Base-by-base conservation (phyloP, 2,888 invertebrate species). In the Ormia ochracea region DNA sequence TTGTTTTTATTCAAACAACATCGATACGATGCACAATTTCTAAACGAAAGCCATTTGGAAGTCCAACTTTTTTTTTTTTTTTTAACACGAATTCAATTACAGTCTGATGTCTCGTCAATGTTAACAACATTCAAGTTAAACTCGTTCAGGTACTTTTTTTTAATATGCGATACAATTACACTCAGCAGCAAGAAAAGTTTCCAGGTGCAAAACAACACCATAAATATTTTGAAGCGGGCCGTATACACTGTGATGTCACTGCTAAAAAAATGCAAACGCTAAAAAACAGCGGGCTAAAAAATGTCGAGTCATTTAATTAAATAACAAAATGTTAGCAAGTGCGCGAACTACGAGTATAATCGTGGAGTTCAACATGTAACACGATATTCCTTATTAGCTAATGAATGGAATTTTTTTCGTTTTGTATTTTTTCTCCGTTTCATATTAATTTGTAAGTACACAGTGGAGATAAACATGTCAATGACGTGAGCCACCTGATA, bases 101-200 rank as follows among this genome's bases (percentile, higher is more conserved):
- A n/a, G n/a, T n/a, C n/a, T n/a, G n/a, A n/a, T n/a, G n/a, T n/a
- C n/a, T n/a, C n/a, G n/a, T n/a, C n/a, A n/a, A n/a, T n/a, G n/a
- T n/a, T n/a, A n/a, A n/a, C n/a, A n/a, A n/a, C n/a, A n/a, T n/a
- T n/a, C n/a, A n/a, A n/a, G n/a, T n/a, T n/a, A n/a, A n/a, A n/a
- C n/a, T n/a, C n/a, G n/a, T n/a, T n/a, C n/a, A n/a, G n/a, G n/a
- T n/a, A n/a, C n/a, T n/a, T n/a, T n/a, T n/a, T n/a, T n/a, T n/a
- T n/a, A n/a, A n/a, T n/a, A n/a, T n/a, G n/a, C n/a, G n/a, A n/a
- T n/a, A n/a, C n/a, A n/a, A n/a, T n/a, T n/a, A n/a, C n/a, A n/a
- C n/a, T n/a, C n/a, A n/a, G n/a, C n/a, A n/a, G n/a, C 28, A 58
- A 43, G 72, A 43, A 72, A 72, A 61, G 54, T 33, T 61, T 61